phyloP scores from a whole-genome alignment of 2,888 invertebrate species.

The Mesorhabditis belari region DNA sequence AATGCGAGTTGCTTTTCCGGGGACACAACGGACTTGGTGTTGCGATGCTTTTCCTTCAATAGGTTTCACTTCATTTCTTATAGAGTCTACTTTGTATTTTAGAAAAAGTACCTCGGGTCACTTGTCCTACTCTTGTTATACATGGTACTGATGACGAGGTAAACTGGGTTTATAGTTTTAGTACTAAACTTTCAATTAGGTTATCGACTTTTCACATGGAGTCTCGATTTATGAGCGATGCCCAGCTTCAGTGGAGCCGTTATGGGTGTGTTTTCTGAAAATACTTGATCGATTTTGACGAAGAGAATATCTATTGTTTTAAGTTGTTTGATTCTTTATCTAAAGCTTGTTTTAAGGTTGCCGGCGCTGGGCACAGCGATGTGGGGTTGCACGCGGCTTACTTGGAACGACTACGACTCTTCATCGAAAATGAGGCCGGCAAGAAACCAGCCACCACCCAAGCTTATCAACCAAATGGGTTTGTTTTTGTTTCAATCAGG shows the following conservation, averaged over 20 bases:
- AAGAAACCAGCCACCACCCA: no score
- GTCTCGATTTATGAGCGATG: slow-evolving; percentile 92
- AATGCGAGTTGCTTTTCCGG: slow-evolving; percentile 93
- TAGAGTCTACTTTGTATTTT: not conserved
- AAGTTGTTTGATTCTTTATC: no score
- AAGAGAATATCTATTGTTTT: no score
- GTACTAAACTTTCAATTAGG: slow-evolving; percentile 53
- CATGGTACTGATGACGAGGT: slow-evolving; percentile 94
- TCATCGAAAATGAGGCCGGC: slow-evolving; percentile 64
- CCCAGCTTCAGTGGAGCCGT: slow-evolving; percentile 85
- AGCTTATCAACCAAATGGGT: no score
- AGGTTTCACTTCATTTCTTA: slow-evolving; percentile 29
- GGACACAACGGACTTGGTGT: slow-evolving; percentile 66
- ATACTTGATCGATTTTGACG: no score
- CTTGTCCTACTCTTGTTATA: slow-evolving; percentile 92
- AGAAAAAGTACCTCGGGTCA: slow-evolving; percentile 81
- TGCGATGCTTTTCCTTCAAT: slow-evolving; percentile 97
- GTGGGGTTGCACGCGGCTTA: slow-evolving; percentile 94
- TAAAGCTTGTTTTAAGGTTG: no score
- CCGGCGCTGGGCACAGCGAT: slow-evolving; percentile 94
- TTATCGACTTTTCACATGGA: slow-evolving; percentile 96
- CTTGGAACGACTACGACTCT: slow-evolving; percentile 88
- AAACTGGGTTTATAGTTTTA: not conserved
- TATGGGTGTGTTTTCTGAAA: slow-evolving; percentile 76
- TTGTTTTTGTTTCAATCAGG: no score